Percentiles rank a stretch among this genome's conserved stretches.
Evolutionary conservation across 2,113 vertebrate genomes (phyloP).

Genomic region (Aegithalos caudatus): DNA sequence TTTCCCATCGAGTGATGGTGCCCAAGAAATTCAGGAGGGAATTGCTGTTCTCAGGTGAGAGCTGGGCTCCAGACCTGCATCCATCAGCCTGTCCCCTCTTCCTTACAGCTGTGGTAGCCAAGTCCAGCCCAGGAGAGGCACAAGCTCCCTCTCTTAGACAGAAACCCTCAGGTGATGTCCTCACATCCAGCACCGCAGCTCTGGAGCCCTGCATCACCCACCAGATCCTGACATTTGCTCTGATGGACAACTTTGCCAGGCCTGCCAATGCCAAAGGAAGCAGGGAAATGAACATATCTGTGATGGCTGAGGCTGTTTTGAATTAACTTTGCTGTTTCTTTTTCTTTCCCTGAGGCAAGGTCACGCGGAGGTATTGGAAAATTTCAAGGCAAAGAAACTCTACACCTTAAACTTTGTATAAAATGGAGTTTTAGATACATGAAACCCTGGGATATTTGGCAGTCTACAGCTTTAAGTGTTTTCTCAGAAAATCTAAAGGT

Average conservation of each 20-base stretch:
- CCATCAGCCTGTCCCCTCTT: neutral
- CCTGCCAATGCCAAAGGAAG: neutral
- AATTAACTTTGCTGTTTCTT: slow-evolving; percentile 41
- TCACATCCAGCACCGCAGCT: neutral
- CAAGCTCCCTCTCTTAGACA: neutral
- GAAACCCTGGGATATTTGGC: slow-evolving; percentile 42
- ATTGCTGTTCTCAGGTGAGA: neutral
- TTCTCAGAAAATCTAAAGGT: slow-evolving; percentile 66
- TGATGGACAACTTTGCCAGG: neutral
- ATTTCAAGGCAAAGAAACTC: slow-evolving; percentile 55
- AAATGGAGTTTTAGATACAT: slow-evolving; percentile 27
- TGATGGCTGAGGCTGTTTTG: slow-evolving; percentile 18
- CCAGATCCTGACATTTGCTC: neutral
- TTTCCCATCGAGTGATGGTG: too few species aligned
- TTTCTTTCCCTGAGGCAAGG: slow-evolving; percentile 35
- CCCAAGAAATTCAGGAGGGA: neutral
- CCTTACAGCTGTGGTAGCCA: neutral
- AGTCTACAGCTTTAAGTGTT: slow-evolving; percentile 60
- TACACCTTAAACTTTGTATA: slow-evolving; percentile 26
- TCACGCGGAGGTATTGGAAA: slow-evolving; percentile 16
- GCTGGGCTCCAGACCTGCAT: neutral
- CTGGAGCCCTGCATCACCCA: neutral
- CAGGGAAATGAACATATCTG: slow-evolving; percentile 7
- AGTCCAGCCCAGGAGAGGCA: neutral
- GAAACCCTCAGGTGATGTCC: neutral